Conservation (phyloP, 2,888 invertebrate genomes). For the Scaptodrosophila latifasciaeformis region DNA sequence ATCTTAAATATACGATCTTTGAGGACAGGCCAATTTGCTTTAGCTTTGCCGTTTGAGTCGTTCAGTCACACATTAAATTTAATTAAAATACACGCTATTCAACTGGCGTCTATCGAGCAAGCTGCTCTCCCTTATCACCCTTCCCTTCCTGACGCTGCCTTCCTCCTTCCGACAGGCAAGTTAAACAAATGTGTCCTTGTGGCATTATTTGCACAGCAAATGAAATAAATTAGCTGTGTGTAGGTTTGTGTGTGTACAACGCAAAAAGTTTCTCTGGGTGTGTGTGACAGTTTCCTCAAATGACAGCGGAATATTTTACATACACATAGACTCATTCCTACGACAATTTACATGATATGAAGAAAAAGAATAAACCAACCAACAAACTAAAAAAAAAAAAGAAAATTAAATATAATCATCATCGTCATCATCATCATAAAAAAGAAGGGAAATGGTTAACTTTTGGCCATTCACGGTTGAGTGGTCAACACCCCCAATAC, state of each 20-base stretch:
- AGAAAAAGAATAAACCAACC: too few relatives aligned
- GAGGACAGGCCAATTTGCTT: neutral
- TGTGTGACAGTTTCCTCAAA: neutral
- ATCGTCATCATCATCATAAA: conserved; percentile 3
- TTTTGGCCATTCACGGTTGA: too few relatives aligned
- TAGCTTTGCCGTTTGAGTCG: neutral
- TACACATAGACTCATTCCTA: too few relatives aligned
- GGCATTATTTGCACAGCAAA: conserved; percentile 10
- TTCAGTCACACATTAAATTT: conserved; percentile 29
- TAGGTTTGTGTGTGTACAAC: too few relatives aligned
- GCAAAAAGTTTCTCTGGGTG: conserved; percentile 3
- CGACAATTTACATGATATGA: too few relatives aligned
- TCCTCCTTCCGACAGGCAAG: too few relatives aligned
- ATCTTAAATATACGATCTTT: too few relatives aligned
- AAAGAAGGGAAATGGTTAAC: too few relatives aligned
- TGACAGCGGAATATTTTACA: conserved; percentile 9
- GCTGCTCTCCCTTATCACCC: too few relatives aligned
- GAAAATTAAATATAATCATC: neutral
- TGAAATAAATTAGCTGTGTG: conserved; percentile 30
- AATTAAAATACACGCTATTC: conserved; percentile 35
- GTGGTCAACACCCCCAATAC: too few relatives aligned
- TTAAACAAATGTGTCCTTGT: conserved; percentile 2
- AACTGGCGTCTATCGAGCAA: conserved; percentile 13
- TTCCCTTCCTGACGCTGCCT: too few relatives aligned
- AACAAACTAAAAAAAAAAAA: neutral